Percentiles rank a stretch among this genome's conserved stretches.
Evolutionary conservation across 2,113 vertebrate species (phyloP).

Genomic region (Seriola dumerili): DNA sequence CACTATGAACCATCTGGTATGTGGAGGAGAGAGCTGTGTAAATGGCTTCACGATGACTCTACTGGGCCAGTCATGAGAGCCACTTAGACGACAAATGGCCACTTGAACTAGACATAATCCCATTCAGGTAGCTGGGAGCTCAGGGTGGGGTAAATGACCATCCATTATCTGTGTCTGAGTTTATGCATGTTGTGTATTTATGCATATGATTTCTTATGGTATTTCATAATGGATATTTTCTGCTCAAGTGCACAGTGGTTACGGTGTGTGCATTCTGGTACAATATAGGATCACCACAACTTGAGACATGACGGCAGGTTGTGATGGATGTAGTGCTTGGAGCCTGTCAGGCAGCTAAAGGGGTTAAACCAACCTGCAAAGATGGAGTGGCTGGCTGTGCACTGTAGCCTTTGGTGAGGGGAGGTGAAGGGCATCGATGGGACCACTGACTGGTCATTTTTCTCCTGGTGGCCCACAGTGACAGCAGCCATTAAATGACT

Average conservation of each 20-base stretch:
- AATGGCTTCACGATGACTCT: conserved; percentile 83
- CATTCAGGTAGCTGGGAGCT: conserved; percentile 54
- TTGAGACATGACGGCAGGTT: conserved; percentile 43
- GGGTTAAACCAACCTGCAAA: conserved; percentile 79
- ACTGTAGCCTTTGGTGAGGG: conserved; percentile 76
- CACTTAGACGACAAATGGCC: conserved; percentile 74
- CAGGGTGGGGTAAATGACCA: conserved; percentile 49
- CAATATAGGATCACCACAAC: conserved; percentile 28
- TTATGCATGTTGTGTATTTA: conserved; percentile 18
- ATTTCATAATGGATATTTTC: conserved; percentile 18
- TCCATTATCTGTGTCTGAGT: conserved; percentile 40
- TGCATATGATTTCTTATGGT: neutral
- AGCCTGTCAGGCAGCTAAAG: conserved; percentile 68
- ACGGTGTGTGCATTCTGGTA: conserved; percentile 34
- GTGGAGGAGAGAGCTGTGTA: conserved; percentile 53
- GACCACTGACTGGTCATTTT: conserved; percentile 78
- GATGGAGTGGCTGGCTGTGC: conserved; percentile 77
- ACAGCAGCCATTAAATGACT: conserved; percentile 80
- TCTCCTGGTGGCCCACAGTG: conserved; percentile 75
- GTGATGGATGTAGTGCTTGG: conserved; percentile 77
- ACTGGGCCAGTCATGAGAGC: conserved; percentile 71
- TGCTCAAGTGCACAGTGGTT: conserved; percentile 18
- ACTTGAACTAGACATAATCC: conserved; percentile 58
- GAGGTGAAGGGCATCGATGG: conserved; percentile 82
- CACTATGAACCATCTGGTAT: conserved; percentile 82